A percentile compares a stretch with the other conserved stretches of the same genome.
These are phyloP conservation scores for Epinephelus moara DNA, from an alignment of 2,113 vertebrate genomes.

Conservation along the genomic window DNA sequence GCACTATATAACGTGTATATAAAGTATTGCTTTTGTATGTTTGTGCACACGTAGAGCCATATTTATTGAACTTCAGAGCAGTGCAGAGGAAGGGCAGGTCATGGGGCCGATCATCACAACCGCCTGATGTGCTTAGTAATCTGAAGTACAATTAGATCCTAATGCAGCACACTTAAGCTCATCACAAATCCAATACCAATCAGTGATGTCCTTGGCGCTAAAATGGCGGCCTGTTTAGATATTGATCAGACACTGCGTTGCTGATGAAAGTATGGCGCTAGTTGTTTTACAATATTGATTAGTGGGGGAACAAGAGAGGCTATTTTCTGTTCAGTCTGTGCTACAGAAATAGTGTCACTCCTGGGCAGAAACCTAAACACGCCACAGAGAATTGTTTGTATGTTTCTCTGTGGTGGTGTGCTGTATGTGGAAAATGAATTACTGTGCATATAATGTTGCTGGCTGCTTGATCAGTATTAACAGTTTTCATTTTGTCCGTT, in stretches of 20 bases:
- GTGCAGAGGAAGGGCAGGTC: constrained; percentile 44
- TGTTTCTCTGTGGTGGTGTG: background rate
- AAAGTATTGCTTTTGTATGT: background rate
- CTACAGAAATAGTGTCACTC: constrained; percentile 24
- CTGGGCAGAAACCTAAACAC: background rate
- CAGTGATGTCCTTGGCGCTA: constrained; percentile 82
- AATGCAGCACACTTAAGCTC: constrained; percentile 78
- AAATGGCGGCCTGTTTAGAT: constrained; percentile 76
- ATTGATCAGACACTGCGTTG: constrained; percentile 72
- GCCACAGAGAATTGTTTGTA: background rate
- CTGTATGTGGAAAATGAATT: background rate
- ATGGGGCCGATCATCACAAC: constrained; percentile 35
- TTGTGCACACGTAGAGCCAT: background rate
- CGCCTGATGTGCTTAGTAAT: constrained; percentile 64
- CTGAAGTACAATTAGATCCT: constrained; percentile 80
- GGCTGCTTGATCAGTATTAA: background rate
- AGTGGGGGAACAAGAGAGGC: constrained; percentile 52
- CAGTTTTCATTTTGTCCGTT: background rate
- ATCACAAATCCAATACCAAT: constrained; percentile 86
- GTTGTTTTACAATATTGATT: constrained; percentile 82
- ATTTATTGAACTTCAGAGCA: background rate
- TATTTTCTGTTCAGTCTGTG: constrained; percentile 58
- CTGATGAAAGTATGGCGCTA: constrained; percentile 72
- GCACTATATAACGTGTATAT: background rate
- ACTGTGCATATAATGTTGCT: background rate